These are phyloP conservation scores for Caenorhabditis sp. DNA, from an alignment of 2,888 invertebrate species.

Conservation along the genomic window DNA sequence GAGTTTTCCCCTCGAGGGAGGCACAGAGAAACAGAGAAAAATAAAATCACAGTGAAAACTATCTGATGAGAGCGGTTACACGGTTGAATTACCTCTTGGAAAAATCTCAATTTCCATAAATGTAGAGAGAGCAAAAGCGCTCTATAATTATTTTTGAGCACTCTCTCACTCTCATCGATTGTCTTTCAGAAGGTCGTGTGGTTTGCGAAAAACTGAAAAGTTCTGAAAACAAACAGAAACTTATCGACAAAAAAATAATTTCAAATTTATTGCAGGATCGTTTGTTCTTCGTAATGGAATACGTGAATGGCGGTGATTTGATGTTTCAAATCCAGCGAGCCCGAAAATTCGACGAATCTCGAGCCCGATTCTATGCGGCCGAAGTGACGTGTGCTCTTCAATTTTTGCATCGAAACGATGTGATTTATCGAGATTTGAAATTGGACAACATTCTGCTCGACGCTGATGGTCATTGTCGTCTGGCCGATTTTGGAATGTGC, in stretches of 20 bases:
- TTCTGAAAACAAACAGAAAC: not conserved
- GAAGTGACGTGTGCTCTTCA: slow-evolving; percentile 96
- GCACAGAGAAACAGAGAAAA: too few species aligned
- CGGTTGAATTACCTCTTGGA: too few species aligned
- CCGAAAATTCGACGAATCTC: slow-evolving; percentile 93
- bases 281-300: slow-evolving; percentile 99
- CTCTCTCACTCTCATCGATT: too few species aligned
- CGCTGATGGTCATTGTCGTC: slow-evolving; percentile 74
- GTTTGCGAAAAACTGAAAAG: not conserved
- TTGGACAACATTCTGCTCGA: slow-evolving; percentile 97
- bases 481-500: slow-evolving; percentile 86
- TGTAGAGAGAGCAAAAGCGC: too few species aligned
- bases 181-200: too few species aligned
- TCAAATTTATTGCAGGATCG: slow-evolving; percentile 77
- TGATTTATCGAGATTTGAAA: slow-evolving; percentile 95
- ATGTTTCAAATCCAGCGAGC: slow-evolving; percentile 97
- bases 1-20: too few species aligned
- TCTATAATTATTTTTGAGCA: too few species aligned
- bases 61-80: too few species aligned
- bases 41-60: too few species aligned
- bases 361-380: slow-evolving; percentile 92
- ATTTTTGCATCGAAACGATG: slow-evolving; percentile 94
- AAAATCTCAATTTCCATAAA: too few species aligned
- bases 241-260: not conserved
- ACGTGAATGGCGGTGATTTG: slow-evolving; percentile 85